Base-by-base conservation (phyloP, 2,888 invertebrate species). In the Lasioglossum calceatum region DNA sequence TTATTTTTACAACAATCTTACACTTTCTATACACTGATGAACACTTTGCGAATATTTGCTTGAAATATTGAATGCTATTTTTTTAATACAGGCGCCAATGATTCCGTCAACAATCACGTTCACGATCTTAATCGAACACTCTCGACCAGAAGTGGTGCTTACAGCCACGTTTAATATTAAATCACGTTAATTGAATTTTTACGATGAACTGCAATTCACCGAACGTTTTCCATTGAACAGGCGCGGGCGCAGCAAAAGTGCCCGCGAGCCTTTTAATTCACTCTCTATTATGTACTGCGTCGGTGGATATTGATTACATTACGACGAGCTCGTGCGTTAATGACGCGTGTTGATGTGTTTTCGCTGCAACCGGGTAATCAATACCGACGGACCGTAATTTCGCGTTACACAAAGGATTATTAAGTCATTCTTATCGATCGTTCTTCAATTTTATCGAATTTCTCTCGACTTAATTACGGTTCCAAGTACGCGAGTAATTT, bases 241-340 rank as follows among this genome's bases (percentile, higher is more conserved):
- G 23, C 39, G 39, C 16, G 47, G 32, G 23, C 39, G 39, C n/a
- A n/a, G 70, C 32, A 82, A 78, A 73, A 78, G 61, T 75, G 54
- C 54, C 44, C 64, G 67, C 14, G 76, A 72, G 81, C 58, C 82
- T 61, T 36, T 84, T 77, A 82, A 84, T 84, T 84, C 67, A 19
- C 61, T 64, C 61, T 36, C 81, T 54, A 81, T 84, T 72, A 27
- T 27, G 27, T 27, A 84, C 54, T 32, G 61, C 27, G 64, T 82
- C 77, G 77, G 73, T 77, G 81, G 75, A 64, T 84, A 84, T 81
- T 77, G 82, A 84, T 84, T 67, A 73, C 76, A 77, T 84, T 84
- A 84, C 82, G 81, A 50, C 4, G 64, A 42, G 82, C 64, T 36
- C 27, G 82, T n/a, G 64, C 36, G 82, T 77, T 84, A 82, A 84